These are phyloP conservation scores for Drosophila cracens DNA, from an alignment of 2,888 invertebrate species.

Conservation along the genomic window DNA sequence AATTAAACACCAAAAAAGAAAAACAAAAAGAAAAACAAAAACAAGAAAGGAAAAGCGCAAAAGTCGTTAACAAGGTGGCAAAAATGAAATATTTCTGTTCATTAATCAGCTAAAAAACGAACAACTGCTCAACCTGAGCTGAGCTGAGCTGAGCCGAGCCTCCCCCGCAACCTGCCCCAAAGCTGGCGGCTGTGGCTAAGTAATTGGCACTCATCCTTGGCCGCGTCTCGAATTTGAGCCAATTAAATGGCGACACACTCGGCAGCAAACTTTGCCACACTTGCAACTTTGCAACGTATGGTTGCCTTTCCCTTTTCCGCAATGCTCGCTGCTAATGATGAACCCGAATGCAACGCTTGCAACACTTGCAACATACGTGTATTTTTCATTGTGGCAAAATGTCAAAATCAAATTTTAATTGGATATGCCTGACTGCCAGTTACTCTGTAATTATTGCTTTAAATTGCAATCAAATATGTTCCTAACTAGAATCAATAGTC, in stretches of 20 bases:
- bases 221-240: constrained; percentile 69
- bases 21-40: background rate
- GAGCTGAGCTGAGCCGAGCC: too few relatives aligned
- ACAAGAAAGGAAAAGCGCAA: constrained; percentile 32
- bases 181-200: background rate
- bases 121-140: constrained; percentile 8
- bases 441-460: background rate
- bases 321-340: constrained; percentile 63
- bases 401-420: background rate
- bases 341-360: constrained; percentile 58
- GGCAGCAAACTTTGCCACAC: background rate
- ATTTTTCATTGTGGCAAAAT: constrained; percentile 47
- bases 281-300: background rate
- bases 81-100: constrained; percentile 53
- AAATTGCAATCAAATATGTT: background rate
- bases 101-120: constrained; percentile 60
- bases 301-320: constrained; percentile 65
- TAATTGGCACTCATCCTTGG: constrained; percentile 46
- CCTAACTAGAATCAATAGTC: background rate
- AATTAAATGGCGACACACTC: constrained; percentile 73
- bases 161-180: background rate
- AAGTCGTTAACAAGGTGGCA: constrained; percentile 63
- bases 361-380: constrained; percentile 28
- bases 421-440: background rate
- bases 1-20: constrained; percentile 47